Base-by-base conservation (phyloP, 1,140 invertebrate species). In the Drosophila mauritiana region DNA sequence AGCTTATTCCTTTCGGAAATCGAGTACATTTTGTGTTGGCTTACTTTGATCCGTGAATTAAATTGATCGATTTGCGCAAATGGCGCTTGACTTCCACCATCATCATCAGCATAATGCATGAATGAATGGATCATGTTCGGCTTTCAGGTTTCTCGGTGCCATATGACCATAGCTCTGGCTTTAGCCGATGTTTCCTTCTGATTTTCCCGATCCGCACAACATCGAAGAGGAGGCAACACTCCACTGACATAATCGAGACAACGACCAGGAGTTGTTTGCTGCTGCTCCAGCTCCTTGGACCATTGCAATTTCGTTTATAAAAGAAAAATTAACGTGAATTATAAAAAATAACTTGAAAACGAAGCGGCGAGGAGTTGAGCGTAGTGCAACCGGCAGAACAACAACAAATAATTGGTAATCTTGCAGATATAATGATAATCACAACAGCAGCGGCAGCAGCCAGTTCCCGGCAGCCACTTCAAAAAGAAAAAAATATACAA, bases 241-340 rank as follows among this genome's bases (percentile, higher is more conserved):
- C 78, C 78, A 82, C 82, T 86, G 82, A 88, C 82, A 86, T 86
- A 86, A 86, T 86, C 82, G 82, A 86, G 83, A 79, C 82, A 86
- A 88, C 83, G 80, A 82, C 78, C 82, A 78, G 67, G 57, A 78
- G 64, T 74, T 36, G 51, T 11, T 39, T 11, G 73, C 58, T 51
- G 40, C 42, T 45, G 43, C 22, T 59, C 36, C 43, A 70, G 73
- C 40, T 52, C 37, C 55, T 54, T 54, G 59, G 17, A 68, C 57
- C 76, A 62, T 67, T 82, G 82, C 82, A 86, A 86, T 86, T 86
- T 86, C 74, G 78, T 75, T 86, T 86, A 17, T 88, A 88, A 88
- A 86, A 88, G 78, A 88, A 86, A 86, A 86, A 86, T 86, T 86
- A 86, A 86, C 82, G 83, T 86, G 82, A 86, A 86, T 86, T 86